A percentile compares a stretch with the other conserved stretches of the same genome.
Evolutionary conservation across 2,888 invertebrate genomes (phyloP).

Genomic region (Tupiocoris notatus): DNA sequence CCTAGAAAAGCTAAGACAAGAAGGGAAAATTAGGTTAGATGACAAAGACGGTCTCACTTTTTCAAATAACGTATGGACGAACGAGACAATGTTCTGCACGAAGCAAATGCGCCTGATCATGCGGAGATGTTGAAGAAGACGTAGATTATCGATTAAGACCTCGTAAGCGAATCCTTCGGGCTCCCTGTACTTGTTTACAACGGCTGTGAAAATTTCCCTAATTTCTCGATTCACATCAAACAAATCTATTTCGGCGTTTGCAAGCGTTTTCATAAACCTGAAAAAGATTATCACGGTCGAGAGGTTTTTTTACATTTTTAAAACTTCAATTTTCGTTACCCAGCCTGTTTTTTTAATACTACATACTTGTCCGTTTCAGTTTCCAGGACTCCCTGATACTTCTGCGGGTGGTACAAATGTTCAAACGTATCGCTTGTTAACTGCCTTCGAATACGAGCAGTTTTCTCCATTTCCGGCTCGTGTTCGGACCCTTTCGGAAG

Average conservation of each 20-base stretch:
- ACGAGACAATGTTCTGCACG: constrained; percentile 24
- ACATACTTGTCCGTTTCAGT: neutral
- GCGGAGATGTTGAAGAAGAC: constrained; percentile 38
- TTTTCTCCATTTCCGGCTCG: neutral
- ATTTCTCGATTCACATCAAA: constrained; percentile 12
- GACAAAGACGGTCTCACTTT: too few species aligned
- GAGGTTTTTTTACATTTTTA: too few species aligned
- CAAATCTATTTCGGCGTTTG: constrained; percentile 16
- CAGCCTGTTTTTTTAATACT: neutral
- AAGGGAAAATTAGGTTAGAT: too few species aligned
- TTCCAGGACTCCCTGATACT: neutral
- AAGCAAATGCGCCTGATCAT: constrained; percentile 24
- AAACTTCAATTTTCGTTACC: too few species aligned
- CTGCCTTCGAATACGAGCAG: neutral
- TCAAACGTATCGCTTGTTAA: neutral
- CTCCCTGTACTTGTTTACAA: constrained; percentile 42
- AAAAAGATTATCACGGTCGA: too few species aligned
- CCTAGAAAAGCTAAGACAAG: too few species aligned
- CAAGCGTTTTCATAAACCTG: constrained; percentile 39
- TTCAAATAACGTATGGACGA: constrained; percentile 11
- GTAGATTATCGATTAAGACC: constrained; percentile 34
- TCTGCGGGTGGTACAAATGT: neutral
- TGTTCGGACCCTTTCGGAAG: neutral
- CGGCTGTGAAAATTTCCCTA: constrained; percentile 15
- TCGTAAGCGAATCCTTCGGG: constrained; percentile 43